Conservation (phyloP, 1,140 invertebrate genomes). For the Chionoecetes opilio region DNA sequence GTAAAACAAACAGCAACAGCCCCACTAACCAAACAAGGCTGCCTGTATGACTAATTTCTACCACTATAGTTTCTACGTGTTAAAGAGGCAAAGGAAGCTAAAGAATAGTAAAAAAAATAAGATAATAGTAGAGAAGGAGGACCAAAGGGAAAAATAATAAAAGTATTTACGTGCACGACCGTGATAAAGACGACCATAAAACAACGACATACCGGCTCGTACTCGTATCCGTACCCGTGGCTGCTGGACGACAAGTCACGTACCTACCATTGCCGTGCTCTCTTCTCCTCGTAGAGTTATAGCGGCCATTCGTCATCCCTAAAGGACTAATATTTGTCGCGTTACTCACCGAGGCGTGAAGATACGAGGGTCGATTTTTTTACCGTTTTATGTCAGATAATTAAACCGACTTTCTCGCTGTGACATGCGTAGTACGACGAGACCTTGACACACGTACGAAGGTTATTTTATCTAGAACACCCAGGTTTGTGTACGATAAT, state of each 20-base stretch:
- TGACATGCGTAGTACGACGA: too few species aligned
- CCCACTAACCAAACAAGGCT: too few species aligned
- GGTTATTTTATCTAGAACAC: not conserved
- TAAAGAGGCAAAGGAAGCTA: too few species aligned
- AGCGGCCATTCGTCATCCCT: not conserved
- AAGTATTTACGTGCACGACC: not conserved
- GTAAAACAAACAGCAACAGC: too few species aligned
- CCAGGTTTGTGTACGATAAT: not conserved
- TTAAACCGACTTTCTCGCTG: not conserved
- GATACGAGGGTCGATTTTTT: not conserved
- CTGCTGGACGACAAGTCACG: not conserved
- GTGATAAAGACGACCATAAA: not conserved
- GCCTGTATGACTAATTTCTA: too few species aligned
- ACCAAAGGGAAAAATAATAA: too few species aligned
- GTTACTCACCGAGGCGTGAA: not conserved
- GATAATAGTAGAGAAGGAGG: too few species aligned
- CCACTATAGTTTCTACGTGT: too few species aligned
- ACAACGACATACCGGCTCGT: not conserved
- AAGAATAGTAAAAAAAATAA: too few species aligned
- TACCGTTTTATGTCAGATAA: not conserved
- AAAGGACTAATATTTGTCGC: conserved; percentile 30
- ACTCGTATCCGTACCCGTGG: not conserved
- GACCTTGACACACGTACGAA: too few species aligned
- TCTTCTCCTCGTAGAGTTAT: not conserved
- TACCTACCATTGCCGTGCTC: not conserved